A percentile compares a stretch with the other conserved stretches of the same genome.
Conservation (phyloP, 1,140 invertebrate genomes). For the Cydia splendana region DNA sequence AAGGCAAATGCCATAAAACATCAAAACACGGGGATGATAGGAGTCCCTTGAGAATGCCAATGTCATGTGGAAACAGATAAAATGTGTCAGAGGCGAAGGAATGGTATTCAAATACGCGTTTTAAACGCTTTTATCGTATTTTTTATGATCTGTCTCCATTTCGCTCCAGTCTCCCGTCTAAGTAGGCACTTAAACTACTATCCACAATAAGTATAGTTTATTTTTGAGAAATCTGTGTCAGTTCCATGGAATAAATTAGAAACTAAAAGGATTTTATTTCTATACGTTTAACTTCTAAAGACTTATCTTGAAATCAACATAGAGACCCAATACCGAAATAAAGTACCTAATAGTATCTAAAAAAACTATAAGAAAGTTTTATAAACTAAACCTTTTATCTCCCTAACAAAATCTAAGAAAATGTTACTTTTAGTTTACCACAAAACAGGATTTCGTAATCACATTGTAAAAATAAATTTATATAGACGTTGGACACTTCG, state of each 20-base stretch:
- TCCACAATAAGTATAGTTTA: neutral
- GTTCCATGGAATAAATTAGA: too few relatives aligned
- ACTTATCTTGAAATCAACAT: too few relatives aligned
- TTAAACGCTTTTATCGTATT: neutral
- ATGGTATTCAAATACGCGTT: neutral
- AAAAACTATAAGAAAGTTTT: too few relatives aligned
- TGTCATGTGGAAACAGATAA: neutral
- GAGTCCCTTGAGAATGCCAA: neutral
- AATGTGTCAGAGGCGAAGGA: neutral
- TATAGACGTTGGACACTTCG: neutral
- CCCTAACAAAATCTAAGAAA: neutral
- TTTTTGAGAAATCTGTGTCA: neutral
- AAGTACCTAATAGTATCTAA: too few relatives aligned
- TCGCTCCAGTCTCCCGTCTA: neutral
- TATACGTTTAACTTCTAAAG: too few relatives aligned
- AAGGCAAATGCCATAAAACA: slow-evolving; percentile 11
- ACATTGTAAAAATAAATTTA: slow-evolving; percentile 18
- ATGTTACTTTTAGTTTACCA: neutral
- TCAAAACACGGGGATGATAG: neutral
- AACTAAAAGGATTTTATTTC: too few relatives aligned
- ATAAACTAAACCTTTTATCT: neutral
- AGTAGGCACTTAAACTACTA: too few relatives aligned
- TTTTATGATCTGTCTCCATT: neutral
- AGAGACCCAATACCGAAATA: too few relatives aligned
- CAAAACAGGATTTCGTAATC: slow-evolving; percentile 12